A percentile compares a stretch with the other conserved stretches of the same genome.
Evolutionary conservation across 2,888 invertebrate species (phyloP).

Genomic region (Galerucella nymphaeae): DNA sequence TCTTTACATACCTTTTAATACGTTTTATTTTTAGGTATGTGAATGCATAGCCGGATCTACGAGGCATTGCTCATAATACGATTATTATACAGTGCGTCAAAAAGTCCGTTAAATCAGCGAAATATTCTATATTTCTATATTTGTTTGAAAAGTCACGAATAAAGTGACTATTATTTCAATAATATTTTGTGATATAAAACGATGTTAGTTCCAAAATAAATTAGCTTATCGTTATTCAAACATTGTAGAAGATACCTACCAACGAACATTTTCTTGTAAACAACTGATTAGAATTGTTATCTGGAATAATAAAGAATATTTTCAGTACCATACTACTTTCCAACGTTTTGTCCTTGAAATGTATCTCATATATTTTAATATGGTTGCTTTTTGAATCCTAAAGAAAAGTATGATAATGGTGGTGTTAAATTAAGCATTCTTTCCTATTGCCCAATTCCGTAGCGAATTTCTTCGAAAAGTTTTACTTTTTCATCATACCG

Average conservation of each 20-base stretch:
- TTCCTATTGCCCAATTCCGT: too few species aligned
- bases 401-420: too few species aligned
- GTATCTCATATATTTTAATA: neutral
- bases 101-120: neutral
- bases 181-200: neutral
- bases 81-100: neutral
- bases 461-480: too few species aligned
- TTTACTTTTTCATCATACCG: too few species aligned
- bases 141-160: constrained; percentile 10
- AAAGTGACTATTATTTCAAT: neutral
- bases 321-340: neutral
- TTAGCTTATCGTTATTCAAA: constrained; percentile 9
- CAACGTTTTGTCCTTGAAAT: neutral
- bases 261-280: constrained; percentile 16
- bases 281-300: constrained; percentile 8
- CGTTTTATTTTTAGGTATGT: neutral
- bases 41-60: neutral
- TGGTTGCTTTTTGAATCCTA: too few species aligned
- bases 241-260: constrained; percentile 10
- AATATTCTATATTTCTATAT: too few species aligned
- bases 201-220: constrained; percentile 11
- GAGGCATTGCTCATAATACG: neutral
- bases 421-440: too few species aligned
- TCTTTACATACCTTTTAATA: neutral
- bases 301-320: constrained; percentile 5